These are phyloP conservation scores for Hystrix cristata DNA, from an alignment of 2,113 vertebrate species.

Conservation along the genomic window DNA sequence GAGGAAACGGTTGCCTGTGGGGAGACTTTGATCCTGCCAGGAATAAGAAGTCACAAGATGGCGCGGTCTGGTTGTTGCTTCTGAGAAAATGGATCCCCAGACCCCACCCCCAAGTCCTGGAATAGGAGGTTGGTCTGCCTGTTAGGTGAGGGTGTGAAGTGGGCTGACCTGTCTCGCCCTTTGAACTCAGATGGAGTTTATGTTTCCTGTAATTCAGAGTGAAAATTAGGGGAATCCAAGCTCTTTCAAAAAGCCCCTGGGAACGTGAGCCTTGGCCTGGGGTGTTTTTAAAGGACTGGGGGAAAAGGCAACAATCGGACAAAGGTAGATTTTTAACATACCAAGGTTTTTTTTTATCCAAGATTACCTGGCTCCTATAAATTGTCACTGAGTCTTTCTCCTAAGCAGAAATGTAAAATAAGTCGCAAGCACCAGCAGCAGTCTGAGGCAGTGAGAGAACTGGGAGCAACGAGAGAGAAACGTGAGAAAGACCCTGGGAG, in stretches of 20 bases:
- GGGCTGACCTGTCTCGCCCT: background rate
- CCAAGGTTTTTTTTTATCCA: background rate
- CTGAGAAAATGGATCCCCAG: background rate
- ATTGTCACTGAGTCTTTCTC: background rate
- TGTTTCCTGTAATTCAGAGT: slow-evolving; percentile 11
- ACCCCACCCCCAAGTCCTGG: no score
- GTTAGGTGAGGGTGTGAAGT: background rate
- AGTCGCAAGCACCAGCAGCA: background rate
- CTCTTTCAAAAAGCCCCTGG: background rate
- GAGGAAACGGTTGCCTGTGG: background rate
- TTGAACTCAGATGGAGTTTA: slow-evolving; percentile 19
- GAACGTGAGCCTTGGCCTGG: background rate
- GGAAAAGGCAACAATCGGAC: background rate
- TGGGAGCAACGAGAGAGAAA: background rate
- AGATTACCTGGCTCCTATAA: background rate
- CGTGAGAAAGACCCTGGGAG: background rate
- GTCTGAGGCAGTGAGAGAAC: background rate
- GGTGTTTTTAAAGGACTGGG: background rate
- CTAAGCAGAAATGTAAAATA: background rate
- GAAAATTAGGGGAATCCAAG: background rate
- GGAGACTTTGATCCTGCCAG: background rate
- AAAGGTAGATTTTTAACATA: background rate
- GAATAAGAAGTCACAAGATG: background rate
- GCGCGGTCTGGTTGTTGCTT: background rate
- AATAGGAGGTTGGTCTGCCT: background rate